Evolutionary conservation across 2,888 invertebrate species (phyloP), one percentile per base, ranked within the genome.

Genomic region (Heliconius cydno): DNA sequence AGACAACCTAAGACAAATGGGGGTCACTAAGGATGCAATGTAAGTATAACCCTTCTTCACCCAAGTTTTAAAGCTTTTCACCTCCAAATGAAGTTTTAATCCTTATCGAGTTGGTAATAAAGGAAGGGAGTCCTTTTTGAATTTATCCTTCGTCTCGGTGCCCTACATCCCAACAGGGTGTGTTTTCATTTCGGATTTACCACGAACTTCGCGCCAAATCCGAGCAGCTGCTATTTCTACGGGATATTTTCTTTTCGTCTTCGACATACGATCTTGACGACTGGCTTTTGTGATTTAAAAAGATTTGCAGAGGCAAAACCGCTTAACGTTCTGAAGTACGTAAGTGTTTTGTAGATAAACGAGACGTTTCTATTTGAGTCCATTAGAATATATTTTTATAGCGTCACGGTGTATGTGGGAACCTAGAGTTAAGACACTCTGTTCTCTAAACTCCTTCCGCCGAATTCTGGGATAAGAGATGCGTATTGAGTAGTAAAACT

Each of bases 181-280:
- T 94, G 94, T 94, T 94, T 94, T 94, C 93, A 91, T 94, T 93
- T 92, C 91, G 93, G 94, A 94, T 94, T 94, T 94, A 88, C 90
- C 89, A 86, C 86, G 84, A 91, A 94, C 88, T 94, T 94, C 90
- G 89, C 91, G 90, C 91, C 90, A 92, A 92, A 94, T 91, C 93
- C 91, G 87, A 89, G 86, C 93, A 94, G 91, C 92, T 93, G 94
- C 88, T 89, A 87, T 91, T 92, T 88, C 87, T 86, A 89, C 88
- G 88, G 90, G 90, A 90, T 94, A 91, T 94, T 94, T 94, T 94
- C 92, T 92, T 94, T 94, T 92, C 91, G 91, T 90, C 88, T 89
- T 90, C 91, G 87, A 92, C 91, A 91, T 90, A 88, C 89, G 93
- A 94, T 94, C 93, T 92, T 92, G 91, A 92, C 90, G 90, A 92